Evolutionary conservation across 2,888 invertebrate species (phyloP).

Genomic region (Gandaritis pyraliata): DNA sequence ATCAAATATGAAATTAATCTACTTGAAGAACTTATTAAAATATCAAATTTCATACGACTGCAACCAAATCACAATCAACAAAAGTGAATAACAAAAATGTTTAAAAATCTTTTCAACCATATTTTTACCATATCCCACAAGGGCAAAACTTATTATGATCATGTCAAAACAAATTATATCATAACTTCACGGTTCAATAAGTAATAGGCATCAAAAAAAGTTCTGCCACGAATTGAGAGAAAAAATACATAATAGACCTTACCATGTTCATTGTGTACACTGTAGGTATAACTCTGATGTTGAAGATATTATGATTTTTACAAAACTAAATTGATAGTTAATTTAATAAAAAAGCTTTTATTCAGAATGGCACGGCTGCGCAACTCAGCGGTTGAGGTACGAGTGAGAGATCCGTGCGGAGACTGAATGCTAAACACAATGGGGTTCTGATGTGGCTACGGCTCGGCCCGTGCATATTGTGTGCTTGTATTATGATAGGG

Average conservation of each 20-base stretch:
- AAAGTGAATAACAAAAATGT: constrained; percentile 30
- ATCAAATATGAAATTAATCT: constrained; percentile 47
- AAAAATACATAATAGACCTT: constrained; percentile 74
- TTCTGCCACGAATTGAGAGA: constrained; percentile 55
- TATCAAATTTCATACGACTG: constrained; percentile 65
- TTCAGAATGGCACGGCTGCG: constrained; percentile 69
- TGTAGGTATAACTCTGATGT: constrained; percentile 55
- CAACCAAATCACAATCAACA: constrained; percentile 35
- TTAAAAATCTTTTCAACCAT: constrained; percentile 38
- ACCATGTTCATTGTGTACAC: constrained; percentile 81
- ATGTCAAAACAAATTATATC: constrained; percentile 83
- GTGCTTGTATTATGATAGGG: constrained; percentile 63
- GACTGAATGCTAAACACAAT: constrained; percentile 68
- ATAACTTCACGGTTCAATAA: constrained; percentile 79
- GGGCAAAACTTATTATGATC: constrained; percentile 62
- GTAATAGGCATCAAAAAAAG: constrained; percentile 60
- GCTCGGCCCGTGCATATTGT: constrained; percentile 61
- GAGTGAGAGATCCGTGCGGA: constrained; percentile 71
- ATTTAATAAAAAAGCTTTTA: constrained; percentile 57
- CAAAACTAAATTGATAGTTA: constrained; percentile 59
- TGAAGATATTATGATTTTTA: constrained; percentile 64
- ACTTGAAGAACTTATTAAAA: constrained; percentile 45
- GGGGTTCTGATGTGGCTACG: constrained; percentile 64
- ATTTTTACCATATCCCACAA: constrained; percentile 44
- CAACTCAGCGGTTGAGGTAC: constrained; percentile 62